Evolutionary conservation across 2,888 invertebrate species (phyloP).

Genomic region (Smittia sp.): DNA sequence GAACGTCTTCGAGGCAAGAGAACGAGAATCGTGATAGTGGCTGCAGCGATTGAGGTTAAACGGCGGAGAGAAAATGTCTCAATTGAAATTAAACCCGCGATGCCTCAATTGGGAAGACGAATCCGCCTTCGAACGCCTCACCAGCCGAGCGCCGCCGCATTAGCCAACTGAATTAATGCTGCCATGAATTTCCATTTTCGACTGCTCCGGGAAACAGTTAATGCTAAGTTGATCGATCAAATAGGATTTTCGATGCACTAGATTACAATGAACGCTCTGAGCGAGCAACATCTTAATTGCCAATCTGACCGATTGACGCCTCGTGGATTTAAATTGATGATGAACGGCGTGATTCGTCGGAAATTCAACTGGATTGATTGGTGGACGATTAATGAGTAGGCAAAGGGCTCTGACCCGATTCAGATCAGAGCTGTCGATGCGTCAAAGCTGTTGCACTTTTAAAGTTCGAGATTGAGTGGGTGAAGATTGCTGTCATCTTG

Average conservation of each 20-base stretch:
- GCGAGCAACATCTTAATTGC: background rate
- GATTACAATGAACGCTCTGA: background rate
- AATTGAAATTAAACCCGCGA: background rate
- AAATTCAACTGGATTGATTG: background rate
- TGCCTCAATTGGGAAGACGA: too few species aligned
- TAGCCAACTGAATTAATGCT: too few species aligned
- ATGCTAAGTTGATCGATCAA: too few species aligned
- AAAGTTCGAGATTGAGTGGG: too few species aligned
- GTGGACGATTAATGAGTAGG: background rate
- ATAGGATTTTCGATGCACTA: constrained; percentile 2
- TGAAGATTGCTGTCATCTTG: too few species aligned
- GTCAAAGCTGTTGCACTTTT: too few species aligned
- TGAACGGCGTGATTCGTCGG: background rate
- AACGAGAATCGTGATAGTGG: background rate
- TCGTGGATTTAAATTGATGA: background rate
- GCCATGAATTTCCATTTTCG: too few species aligned
- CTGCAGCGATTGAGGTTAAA: background rate
- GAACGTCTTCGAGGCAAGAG: background rate
- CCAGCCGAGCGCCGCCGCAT: too few species aligned
- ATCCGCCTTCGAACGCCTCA: too few species aligned
- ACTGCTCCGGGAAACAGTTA: too few species aligned
- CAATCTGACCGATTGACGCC: background rate
- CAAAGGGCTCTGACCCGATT: too few species aligned
- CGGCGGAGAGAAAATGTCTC: background rate
- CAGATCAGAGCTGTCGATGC: too few species aligned